Evolutionary conservation across 2,113 vertebrate genomes (phyloP).

Genomic region (Prietella phreatophila): DNA sequence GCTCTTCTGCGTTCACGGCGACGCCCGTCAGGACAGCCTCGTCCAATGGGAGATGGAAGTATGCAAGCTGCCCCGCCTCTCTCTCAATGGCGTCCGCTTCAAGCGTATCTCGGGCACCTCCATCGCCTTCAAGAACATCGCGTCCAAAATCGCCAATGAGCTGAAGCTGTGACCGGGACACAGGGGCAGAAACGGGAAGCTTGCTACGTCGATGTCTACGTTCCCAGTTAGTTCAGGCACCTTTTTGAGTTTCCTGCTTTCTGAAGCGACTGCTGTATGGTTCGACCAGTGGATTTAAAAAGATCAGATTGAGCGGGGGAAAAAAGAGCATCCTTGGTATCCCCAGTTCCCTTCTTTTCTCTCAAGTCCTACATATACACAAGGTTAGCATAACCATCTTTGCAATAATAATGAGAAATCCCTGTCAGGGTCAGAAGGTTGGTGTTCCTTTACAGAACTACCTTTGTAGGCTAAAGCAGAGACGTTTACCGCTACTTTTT

Average conservation of each 20-base stretch:
- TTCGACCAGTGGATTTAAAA: slow-evolving; percentile 40
- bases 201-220: slow-evolving; percentile 67
- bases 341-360: slow-evolving; percentile 6
- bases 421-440: slow-evolving; percentile 76
- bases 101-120: slow-evolving; percentile 89
- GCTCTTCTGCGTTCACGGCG: slow-evolving; percentile 86
- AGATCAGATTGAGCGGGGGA: slow-evolving; percentile 25
- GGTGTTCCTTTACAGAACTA: slow-evolving; percentile 71
- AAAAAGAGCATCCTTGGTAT: neutral
- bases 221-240: slow-evolving; percentile 57
- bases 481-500: slow-evolving; percentile 58
- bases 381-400: slow-evolving; percentile 69
- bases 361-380: slow-evolving; percentile 35
- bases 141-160: slow-evolving; percentile 88
- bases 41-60: slow-evolving; percentile 93
- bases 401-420: slow-evolving; percentile 83
- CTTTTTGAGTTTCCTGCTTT: slow-evolving; percentile 76
- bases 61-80: slow-evolving; percentile 85
- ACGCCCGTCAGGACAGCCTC: slow-evolving; percentile 82
- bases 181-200: neutral
- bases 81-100: slow-evolving; percentile 86
- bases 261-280: slow-evolving; percentile 60
- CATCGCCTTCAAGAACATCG: slow-evolving; percentile 91
- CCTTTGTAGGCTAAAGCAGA: slow-evolving; percentile 61
- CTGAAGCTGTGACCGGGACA: slow-evolving; percentile 80